These are phyloP conservation scores for Phasia obesa DNA, from an alignment of 2,888 invertebrate genomes.

Conservation along the genomic window DNA sequence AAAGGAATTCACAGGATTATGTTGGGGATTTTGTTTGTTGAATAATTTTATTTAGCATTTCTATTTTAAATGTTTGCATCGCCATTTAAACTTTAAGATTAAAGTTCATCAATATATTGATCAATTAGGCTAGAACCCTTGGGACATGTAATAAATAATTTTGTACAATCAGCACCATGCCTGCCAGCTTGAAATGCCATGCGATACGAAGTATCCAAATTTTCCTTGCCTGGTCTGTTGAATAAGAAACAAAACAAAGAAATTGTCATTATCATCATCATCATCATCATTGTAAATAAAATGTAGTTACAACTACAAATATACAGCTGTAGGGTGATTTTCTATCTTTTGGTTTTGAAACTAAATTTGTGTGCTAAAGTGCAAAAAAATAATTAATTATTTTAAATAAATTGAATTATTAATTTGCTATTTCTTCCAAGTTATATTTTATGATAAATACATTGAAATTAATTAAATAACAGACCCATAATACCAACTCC, in stretches of 20 bases:
- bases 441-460: too few relatives aligned
- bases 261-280: slow-evolving; percentile 5
- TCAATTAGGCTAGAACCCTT: slow-evolving; percentile 62
- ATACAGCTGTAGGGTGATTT: not conserved
- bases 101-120: slow-evolving; percentile 67
- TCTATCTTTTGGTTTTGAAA: not conserved
- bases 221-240: slow-evolving; percentile 56
- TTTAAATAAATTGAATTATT: too few relatives aligned
- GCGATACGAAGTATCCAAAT: slow-evolving; percentile 57
- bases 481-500: too few relatives aligned
- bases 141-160: slow-evolving; percentile 62
- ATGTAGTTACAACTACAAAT: not conserved
- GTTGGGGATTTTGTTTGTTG: slow-evolving; percentile 53
- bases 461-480: too few relatives aligned
- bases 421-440: too few relatives aligned
- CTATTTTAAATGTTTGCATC: slow-evolving; percentile 2
- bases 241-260: slow-evolving; percentile 35
- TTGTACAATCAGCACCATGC: slow-evolving; percentile 64
- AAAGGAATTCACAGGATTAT: slow-evolving; percentile 68
- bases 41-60: slow-evolving; percentile 46
- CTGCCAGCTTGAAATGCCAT: slow-evolving; percentile 61
- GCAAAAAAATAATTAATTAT: too few relatives aligned
- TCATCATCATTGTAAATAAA: slow-evolving; percentile 1
- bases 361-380: too few relatives aligned
- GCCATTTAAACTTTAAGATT: slow-evolving; percentile 37